phyloP scores from a whole-genome alignment of 2,113 vertebrate species.

The human (Homo sapiens) region DNA sequence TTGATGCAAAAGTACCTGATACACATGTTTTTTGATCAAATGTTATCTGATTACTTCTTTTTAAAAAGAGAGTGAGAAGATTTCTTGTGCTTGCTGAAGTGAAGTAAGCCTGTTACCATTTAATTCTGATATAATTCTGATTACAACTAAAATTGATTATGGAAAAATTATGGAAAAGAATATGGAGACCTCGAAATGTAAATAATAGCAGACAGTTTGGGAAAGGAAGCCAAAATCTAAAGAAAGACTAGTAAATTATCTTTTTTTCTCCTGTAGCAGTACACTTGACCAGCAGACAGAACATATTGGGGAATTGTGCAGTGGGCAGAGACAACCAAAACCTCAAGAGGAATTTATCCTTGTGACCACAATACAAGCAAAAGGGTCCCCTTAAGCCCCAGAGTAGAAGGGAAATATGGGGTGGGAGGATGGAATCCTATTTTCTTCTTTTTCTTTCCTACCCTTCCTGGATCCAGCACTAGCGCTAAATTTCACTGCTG shows the following conservation, averaged over 20 bases:
- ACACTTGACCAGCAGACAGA: background rate
- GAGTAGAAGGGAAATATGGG: background rate
- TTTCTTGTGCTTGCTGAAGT: background rate
- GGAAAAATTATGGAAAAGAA: background rate
- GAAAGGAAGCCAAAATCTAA: background rate
- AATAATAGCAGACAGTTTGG: background rate
- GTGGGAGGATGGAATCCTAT: accelerated
- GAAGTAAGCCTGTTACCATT: background rate
- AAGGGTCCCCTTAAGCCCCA: background rate
- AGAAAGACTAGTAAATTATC: background rate
- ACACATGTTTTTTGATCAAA: background rate
- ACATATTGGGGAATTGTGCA: background rate
- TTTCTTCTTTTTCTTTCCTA: background rate
- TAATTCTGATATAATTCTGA: background rate
- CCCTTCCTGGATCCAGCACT: background rate
- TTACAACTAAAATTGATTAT: background rate
- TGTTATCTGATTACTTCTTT: background rate
- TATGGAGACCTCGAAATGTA: background rate
- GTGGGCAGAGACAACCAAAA: background rate
- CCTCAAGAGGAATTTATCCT: background rate
- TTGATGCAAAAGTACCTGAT: background rate
- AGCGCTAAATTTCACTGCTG: background rate
- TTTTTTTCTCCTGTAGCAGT: background rate
- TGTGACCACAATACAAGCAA: background rate
- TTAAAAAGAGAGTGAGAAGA: background rate